Conservation (phyloP, 2,113 vertebrate species). For the Cricetomys ansorgei region DNA sequence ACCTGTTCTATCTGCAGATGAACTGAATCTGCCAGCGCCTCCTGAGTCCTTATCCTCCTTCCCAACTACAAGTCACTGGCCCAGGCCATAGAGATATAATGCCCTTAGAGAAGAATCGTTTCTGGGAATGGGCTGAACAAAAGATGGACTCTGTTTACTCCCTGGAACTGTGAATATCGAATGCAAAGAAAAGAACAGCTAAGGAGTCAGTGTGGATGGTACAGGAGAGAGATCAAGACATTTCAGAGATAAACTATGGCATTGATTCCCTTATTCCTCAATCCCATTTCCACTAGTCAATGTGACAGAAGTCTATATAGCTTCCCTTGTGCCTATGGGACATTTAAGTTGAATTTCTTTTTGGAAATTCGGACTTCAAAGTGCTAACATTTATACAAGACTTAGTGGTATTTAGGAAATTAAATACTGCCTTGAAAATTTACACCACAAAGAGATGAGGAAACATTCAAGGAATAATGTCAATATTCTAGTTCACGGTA, state of each 20-base stretch:
- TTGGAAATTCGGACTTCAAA: neutral
- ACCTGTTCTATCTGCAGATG: neutral
- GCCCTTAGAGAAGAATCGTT: neutral
- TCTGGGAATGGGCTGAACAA: no score
- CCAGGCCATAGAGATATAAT: neutral
- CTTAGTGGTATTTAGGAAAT: neutral
- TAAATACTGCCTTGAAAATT: neutral
- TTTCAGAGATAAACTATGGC: neutral
- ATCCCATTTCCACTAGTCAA: neutral
- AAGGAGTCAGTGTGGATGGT: neutral
- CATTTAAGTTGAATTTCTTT: neutral
- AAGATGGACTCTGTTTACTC: neutral
- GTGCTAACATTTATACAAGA: neutral
- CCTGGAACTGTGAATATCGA: neutral
- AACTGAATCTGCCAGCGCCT: neutral
- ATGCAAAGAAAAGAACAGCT: neutral
- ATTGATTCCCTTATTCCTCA: neutral
- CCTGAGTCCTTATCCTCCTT: neutral
- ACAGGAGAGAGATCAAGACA: neutral
- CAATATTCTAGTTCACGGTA: neutral
- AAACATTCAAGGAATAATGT: neutral
- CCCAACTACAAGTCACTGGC: neutral
- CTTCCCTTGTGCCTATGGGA: neutral
- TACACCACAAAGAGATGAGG: neutral
- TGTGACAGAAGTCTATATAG: neutral